Conservation (phyloP, 2,888 invertebrate genomes). For the Cantharis nigra region DNA sequence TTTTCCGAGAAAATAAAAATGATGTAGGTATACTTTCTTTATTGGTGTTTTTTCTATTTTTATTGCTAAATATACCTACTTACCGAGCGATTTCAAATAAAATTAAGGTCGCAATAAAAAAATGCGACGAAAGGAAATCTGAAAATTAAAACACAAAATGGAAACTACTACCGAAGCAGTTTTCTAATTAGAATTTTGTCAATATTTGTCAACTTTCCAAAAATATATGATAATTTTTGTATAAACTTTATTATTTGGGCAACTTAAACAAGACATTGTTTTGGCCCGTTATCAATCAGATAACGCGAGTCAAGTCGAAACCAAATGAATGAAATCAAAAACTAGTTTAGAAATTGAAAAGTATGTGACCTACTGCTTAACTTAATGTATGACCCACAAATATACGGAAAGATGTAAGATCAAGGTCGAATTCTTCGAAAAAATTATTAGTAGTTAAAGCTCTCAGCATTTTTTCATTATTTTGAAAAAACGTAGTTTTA, state of each 20-base stretch:
- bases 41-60: neutral
- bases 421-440: conserved; percentile 31
- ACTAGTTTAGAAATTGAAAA: conserved; percentile 50
- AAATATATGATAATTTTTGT: neutral
- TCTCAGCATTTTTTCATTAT: neutral
- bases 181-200: neutral
- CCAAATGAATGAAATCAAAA: conserved; percentile 46
- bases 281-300: neutral
- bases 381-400: conserved; percentile 37
- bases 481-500: neutral
- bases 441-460: neutral
- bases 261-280: neutral
- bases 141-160: neutral
- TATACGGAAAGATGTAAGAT: conserved; percentile 27
- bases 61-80: neutral
- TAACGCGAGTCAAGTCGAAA: conserved; percentile 6
- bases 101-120: neutral
- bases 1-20: neutral
- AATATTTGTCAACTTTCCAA: neutral
- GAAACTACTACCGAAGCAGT: neutral
- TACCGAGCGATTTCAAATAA: neutral
- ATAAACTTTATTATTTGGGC: neutral
- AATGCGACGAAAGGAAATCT: neutral
- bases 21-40: neutral
- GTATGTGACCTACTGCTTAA: conserved; percentile 38